Evolutionary conservation across 2,797 vertebrate genomes (phyloP).

Genomic region (Mastacembelus armatus): DNA sequence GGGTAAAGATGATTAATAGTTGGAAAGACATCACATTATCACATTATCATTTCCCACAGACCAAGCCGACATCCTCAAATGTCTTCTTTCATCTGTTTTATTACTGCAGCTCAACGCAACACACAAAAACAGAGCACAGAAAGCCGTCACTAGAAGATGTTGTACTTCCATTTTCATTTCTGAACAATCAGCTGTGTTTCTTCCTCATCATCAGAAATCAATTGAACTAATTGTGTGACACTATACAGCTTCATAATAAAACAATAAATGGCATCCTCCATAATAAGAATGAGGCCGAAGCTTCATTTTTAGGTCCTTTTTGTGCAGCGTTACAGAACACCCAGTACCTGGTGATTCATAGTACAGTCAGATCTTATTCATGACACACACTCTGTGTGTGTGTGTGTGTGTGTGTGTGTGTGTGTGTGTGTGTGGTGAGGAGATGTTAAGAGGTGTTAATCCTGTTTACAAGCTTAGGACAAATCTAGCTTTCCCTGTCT

Average conservation of each 20-base stretch:
- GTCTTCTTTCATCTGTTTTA: too few species aligned
- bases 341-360: constrained; percentile 2
- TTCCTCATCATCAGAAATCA: constrained; percentile 2
- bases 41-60: too few species aligned
- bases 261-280: too few species aligned
- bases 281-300: too few species aligned
- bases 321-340: background rate
- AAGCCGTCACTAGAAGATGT: background rate
- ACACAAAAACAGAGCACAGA: background rate
- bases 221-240: background rate
- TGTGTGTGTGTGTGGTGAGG: constrained; percentile 20
- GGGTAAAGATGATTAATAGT: too few species aligned
- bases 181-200: background rate
- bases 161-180: background rate
- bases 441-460: constrained; percentile 72
- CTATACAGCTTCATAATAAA: background rate
- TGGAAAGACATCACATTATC: too few species aligned
- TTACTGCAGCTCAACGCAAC: too few species aligned
- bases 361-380: constrained; percentile 21
- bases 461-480: constrained; percentile 73
- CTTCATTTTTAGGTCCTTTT: too few species aligned
- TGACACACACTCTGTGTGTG: too few species aligned
- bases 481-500: constrained; percentile 69
- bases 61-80: too few species aligned
- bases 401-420: too few species aligned